These are phyloP conservation scores for Keiferia lycopersicella DNA, from an alignment of 2,888 invertebrate genomes.

Conservation along the genomic window DNA sequence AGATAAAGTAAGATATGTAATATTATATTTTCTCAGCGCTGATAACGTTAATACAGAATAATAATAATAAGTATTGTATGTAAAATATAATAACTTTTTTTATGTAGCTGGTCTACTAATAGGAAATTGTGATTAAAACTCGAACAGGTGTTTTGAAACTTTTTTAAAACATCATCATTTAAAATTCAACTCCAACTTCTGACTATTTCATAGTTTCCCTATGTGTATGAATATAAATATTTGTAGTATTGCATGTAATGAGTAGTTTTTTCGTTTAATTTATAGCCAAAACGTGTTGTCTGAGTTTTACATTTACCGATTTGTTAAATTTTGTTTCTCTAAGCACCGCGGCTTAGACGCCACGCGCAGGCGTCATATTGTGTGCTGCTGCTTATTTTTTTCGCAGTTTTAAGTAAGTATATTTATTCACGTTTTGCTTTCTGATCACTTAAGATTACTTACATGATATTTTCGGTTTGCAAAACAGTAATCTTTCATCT, in stretches of 20 bases:
- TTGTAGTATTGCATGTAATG: not conserved
- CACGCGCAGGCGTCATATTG: not conserved
- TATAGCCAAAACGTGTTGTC: not conserved
- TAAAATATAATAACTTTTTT: not conserved
- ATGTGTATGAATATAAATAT: not conserved
- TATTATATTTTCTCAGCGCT: not conserved
- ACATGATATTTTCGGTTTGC: not conserved
- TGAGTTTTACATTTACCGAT: not conserved
- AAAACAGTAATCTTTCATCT: not conserved
- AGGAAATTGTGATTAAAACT: conserved; percentile 1
- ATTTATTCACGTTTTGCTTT: not conserved
- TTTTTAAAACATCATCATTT: too few species aligned
- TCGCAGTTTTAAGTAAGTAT: not conserved
- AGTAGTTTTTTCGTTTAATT: not conserved
- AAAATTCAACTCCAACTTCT: too few species aligned
- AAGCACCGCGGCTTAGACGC: not conserved
- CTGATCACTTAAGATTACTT: not conserved
- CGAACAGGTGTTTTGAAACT: not conserved
- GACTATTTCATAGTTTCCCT: not conserved
- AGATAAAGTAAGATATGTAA: not conserved
- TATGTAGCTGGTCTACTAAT: not conserved
- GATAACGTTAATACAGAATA: not conserved
- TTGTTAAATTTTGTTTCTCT: not conserved
- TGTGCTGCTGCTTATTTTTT: not conserved
- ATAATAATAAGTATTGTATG: not conserved